Evolutionary conservation across 2,113 vertebrate species (phyloP), one percentile per base, ranked within the genome.

Genomic region (Nannobrachium achirus): DNA sequence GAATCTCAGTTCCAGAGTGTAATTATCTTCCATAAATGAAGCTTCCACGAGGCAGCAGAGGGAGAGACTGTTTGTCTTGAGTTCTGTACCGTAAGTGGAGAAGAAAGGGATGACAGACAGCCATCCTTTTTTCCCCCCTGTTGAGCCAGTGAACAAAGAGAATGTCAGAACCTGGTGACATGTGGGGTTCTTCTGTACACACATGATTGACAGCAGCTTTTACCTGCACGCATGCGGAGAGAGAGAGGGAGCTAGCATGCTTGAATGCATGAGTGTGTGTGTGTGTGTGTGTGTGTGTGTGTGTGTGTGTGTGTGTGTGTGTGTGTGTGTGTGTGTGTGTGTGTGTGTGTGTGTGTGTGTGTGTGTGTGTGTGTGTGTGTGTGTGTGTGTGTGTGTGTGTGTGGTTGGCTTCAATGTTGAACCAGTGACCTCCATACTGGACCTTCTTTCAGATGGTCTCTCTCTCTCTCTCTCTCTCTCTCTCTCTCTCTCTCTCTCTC

Each of bases 161-260:
- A 81, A 77, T 79, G 80, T 76, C 69, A 80, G 56, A 85, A 82
- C 58, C 57, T 61, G 40, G 78, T 84, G 82, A 80, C 80, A 77
- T 83, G 84, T 85, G 62, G 71, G 59, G n/a, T n/a, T n/a, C 80
- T 73, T 73, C 46, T 41, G 56, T 56, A 10, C 55, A 71, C 75
- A 80, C 66, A 69, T 86, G 78, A 89, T 81, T 86, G 79, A 87
- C 86, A 84, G 66, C 68, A 72, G 55, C 69, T 78, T 75, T 64
- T 74, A 74, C 56, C 56, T 79, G 57, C 18, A 18, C n/a, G n/a
- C 11, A 18, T 75, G 76, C 68, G 10, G 46, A 71, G 51, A 63
- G 25, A 33, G 25, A 33, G 25, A 33, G 25, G 25, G 6, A 33
- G 25, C 25, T 4, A 4, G 25, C 25, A 51, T 6, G 9, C 49